Evolutionary conservation across 2,888 invertebrate genomes (phyloP).

Genomic region (Lepidocyrtoides sp.): DNA sequence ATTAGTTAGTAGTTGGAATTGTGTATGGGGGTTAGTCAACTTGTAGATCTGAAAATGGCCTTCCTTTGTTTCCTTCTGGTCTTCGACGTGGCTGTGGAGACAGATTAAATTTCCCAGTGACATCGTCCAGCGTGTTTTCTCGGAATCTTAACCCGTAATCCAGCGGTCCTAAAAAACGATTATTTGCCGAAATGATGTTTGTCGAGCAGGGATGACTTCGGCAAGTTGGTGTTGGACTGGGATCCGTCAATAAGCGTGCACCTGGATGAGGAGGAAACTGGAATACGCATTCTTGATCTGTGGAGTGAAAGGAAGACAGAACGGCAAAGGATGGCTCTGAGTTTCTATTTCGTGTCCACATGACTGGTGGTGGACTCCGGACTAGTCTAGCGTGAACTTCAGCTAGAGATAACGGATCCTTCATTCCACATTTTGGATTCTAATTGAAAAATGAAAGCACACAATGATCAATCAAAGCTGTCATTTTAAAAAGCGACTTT

Average conservation of each 20-base stretch:
- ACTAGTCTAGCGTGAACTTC: conserved; percentile 85
- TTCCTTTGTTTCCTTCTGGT: conserved; percentile 78
- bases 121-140: conserved; percentile 83
- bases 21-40: neutral
- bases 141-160: conserved; percentile 82
- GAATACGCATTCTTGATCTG: conserved; percentile 83
- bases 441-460: neutral
- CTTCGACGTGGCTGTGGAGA: conserved; percentile 84
- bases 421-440: conserved; percentile 72
- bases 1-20: neutral
- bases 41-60: conserved; percentile 80
- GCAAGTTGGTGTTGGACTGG: conserved; percentile 84
- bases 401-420: conserved; percentile 83
- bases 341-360: conserved; percentile 85
- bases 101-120: conserved; percentile 84
- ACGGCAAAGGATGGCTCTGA: conserved; percentile 85
- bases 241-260: conserved; percentile 64
- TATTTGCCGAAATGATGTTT: conserved; percentile 71
- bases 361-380: conserved; percentile 85
- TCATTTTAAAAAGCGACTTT: too few relatives aligned
- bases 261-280: conserved; percentile 84
- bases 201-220: conserved; percentile 82
- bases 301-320: conserved; percentile 77
- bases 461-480: too few relatives aligned
- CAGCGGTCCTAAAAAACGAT: conserved; percentile 81